These are phyloP conservation scores for Holacanthus passer DNA, from an alignment of 2,113 vertebrate genomes.

Conservation along the genomic window DNA sequence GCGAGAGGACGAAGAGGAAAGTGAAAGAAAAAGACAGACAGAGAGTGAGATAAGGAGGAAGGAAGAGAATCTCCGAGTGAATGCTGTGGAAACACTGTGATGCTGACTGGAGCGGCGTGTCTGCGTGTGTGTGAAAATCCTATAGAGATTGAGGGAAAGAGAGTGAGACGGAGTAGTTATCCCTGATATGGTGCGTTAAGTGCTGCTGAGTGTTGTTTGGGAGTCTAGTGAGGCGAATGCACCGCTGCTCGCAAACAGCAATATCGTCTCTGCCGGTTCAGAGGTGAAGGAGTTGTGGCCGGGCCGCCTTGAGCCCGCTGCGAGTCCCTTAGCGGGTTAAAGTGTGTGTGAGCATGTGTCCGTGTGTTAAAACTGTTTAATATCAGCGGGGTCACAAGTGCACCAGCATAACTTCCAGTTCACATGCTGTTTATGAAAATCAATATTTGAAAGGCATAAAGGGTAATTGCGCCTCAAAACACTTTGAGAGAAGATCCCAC, in stretches of 20 bases:
- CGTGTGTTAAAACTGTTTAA: background rate
- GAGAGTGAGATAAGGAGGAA: conserved; percentile 28
- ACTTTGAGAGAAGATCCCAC: conserved; percentile 26
- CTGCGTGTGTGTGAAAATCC: conserved; percentile 20
- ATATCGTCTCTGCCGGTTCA: conserved; percentile 14
- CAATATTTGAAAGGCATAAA: conserved; percentile 44
- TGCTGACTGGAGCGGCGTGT: conserved; percentile 39
- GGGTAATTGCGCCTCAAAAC: conserved; percentile 39
- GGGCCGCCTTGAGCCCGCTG: conserved; percentile 21
- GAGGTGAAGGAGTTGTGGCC: conserved; percentile 36
- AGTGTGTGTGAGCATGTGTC: conserved; percentile 16
- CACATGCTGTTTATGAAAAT: conserved; percentile 44
- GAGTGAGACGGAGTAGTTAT: conserved; percentile 26
- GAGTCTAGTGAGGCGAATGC: conserved; percentile 29
- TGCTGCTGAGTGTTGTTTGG: conserved; percentile 58
- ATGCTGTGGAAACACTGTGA: conserved; percentile 56
- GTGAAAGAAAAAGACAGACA: conserved; percentile 39
- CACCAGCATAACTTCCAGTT: conserved; percentile 18
- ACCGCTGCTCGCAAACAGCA: conserved; percentile 29
- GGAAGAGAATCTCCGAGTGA: conserved; percentile 29
- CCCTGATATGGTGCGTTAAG: conserved; percentile 58
- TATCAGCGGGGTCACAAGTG: conserved; percentile 5
- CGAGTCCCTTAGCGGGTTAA: background rate
- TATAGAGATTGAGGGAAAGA: background rate
- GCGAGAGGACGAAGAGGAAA: conserved; percentile 33